Conservation (phyloP, 2,113 vertebrate genomes). For the Salvator merianae region DNA sequence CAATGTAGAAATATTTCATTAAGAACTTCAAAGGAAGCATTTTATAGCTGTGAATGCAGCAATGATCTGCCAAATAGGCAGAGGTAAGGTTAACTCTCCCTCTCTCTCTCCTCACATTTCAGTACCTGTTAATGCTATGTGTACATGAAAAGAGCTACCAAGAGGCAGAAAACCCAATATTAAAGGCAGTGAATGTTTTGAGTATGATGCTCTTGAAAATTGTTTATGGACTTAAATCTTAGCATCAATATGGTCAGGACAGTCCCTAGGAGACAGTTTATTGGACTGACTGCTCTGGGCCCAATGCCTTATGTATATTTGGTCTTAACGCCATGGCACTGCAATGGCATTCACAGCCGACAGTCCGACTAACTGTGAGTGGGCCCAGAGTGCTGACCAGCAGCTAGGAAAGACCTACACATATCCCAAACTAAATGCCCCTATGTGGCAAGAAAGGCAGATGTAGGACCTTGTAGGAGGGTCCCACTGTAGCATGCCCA, state of each 20-base stretch:
- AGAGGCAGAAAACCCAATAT: neutral
- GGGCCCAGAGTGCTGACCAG: no score
- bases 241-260: neutral
- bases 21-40: neutral
- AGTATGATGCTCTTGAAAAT: neutral
- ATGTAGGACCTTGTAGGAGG: no score
- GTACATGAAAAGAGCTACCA: conserved; percentile 7
- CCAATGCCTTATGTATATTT: no score
- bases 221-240: neutral
- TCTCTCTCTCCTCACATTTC: neutral
- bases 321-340: no score
- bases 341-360: no score
- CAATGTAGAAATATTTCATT: neutral
- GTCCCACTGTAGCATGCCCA: no score
- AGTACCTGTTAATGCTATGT: neutral
- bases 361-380: no score
- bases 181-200: neutral
- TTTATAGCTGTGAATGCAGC: neutral
- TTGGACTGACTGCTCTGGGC: no score
- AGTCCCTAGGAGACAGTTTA: no score
- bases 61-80: neutral
- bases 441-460: no score
- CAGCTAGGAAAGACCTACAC: no score
- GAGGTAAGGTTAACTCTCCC: neutral
- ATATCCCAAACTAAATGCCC: no score